A percentile compares a stretch with the other conserved stretches of the same genome.
Conservation (phyloP, 2,888 invertebrate genomes). For the Heliconius cydno region DNA sequence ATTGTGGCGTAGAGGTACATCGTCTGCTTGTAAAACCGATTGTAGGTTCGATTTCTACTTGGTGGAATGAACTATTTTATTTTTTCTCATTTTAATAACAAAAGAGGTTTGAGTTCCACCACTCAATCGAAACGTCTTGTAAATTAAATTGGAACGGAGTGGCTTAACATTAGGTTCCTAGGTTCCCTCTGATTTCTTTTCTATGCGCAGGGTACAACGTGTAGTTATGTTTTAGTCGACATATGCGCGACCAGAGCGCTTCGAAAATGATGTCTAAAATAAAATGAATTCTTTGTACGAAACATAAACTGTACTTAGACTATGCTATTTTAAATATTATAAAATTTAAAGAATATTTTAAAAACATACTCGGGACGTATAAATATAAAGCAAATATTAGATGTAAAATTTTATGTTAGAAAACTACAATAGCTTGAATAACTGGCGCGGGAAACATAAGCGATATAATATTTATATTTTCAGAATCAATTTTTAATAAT, state of each 20-base stretch:
- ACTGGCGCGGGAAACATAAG: conserved; percentile 24
- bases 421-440: background rate
- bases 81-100: too few species aligned
- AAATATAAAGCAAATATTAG: background rate
- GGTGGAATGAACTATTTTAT: background rate
- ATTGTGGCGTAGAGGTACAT: background rate
- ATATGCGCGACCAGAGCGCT: background rate
- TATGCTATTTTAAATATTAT: background rate
- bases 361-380: background rate
- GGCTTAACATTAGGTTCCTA: background rate
- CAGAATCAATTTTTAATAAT: background rate
- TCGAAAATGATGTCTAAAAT: background rate
- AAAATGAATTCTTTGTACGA: background rate
- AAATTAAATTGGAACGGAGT: background rate
- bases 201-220: too few species aligned
- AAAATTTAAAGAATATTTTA: background rate
- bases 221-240: too few species aligned
- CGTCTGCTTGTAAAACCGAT: background rate
- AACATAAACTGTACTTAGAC: background rate
- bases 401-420: conserved; percentile 4
- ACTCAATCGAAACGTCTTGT: background rate
- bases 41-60: background rate
- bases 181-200: background rate
- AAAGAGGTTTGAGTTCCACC: too few species aligned
- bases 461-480: conserved; percentile 3